A percentile compares a stretch with the other conserved stretches of the same genome.
Evolutionary conservation across 2,888 invertebrate genomes (phyloP).

Genomic region (Thereva unica): DNA sequence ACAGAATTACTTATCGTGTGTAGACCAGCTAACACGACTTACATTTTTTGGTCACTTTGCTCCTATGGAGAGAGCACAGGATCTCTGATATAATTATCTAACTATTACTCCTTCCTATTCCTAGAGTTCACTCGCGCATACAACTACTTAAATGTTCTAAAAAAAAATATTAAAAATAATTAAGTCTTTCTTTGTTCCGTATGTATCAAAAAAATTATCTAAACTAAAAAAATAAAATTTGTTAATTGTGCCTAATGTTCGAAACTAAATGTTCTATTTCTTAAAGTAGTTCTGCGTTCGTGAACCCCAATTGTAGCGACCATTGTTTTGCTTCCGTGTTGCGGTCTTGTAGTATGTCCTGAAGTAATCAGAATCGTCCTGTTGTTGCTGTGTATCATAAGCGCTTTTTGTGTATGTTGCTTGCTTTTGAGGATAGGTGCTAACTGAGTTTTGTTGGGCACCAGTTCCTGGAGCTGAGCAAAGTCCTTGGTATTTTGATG

Average conservation of each 20-base stretch:
- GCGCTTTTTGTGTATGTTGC: constrained; percentile 47
- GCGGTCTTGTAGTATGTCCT: constrained; percentile 17
- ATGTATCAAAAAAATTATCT: background rate
- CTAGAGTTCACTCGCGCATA: background rate
- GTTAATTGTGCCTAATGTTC: constrained; percentile 29
- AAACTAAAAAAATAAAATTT: constrained; percentile 18
- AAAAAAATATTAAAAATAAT: constrained; percentile 24
- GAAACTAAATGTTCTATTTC: constrained; percentile 19
- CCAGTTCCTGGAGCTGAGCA: constrained; percentile 61
- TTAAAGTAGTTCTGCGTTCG: constrained; percentile 13
- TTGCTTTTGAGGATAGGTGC: constrained; percentile 54
- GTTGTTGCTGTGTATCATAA: constrained; percentile 29
- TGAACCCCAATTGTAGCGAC: constrained; percentile 15
- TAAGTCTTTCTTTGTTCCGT: constrained; percentile 17
- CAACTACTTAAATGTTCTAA: constrained; percentile 4
- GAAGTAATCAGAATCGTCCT: background rate
- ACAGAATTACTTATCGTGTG: too few relatives aligned
- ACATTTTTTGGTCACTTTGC: too few relatives aligned
- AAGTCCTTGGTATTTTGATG: constrained; percentile 74
- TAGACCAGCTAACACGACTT: too few relatives aligned
- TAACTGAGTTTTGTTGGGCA: constrained; percentile 61
- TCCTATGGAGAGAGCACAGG: too few relatives aligned
- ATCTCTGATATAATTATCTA: too few relatives aligned
- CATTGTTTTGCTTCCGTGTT: constrained; percentile 8
- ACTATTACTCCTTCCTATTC: too few relatives aligned